A percentile compares a stretch with the other conserved stretches of the same genome.
Conservation (phyloP, 2,797 vertebrate species). For the Amblyopsis hoosieri region DNA sequence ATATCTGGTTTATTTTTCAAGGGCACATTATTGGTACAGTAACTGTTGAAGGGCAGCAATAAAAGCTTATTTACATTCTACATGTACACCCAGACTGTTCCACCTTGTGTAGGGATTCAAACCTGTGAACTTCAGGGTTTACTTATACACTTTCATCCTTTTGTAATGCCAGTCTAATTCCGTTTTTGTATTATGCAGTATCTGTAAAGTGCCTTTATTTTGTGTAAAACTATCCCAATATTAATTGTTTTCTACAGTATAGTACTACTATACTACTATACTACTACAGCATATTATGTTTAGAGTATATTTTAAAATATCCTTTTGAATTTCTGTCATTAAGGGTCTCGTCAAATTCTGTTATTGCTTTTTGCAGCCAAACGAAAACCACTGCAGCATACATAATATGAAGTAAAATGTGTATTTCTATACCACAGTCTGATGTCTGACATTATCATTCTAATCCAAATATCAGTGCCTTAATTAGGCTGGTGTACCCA, state of each 20-base stretch:
- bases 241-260: slow-evolving; percentile 3
- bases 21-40: slow-evolving; percentile 44
- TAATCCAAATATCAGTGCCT: slow-evolving; percentile 4
- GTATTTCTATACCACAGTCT: background rate
- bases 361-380: slow-evolving; percentile 3
- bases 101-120: slow-evolving; percentile 25
- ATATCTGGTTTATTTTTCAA: slow-evolving; percentile 54
- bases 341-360: background rate
- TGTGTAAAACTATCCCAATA: slow-evolving; percentile 1
- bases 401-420: too few relatives aligned
- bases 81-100: slow-evolving; percentile 35
- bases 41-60: slow-evolving; percentile 21
- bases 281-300: background rate
- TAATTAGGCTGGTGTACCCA: slow-evolving; percentile 24
- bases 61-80: slow-evolving; percentile 36
- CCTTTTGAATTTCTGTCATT: slow-evolving; percentile 1
- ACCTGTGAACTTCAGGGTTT: slow-evolving; percentile 26
- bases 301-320: background rate
- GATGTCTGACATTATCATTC: slow-evolving; percentile 3
- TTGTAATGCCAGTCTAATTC: too few relatives aligned
- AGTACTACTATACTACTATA: background rate
- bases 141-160: background rate
- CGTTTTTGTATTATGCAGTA: too few relatives aligned
- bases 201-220: too few relatives aligned
- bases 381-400: background rate